Evolutionary conservation across 1,140 invertebrate genomes (phyloP), one percentile per base, ranked within the genome.

Genomic region (Drosophila sturtevanti): DNA sequence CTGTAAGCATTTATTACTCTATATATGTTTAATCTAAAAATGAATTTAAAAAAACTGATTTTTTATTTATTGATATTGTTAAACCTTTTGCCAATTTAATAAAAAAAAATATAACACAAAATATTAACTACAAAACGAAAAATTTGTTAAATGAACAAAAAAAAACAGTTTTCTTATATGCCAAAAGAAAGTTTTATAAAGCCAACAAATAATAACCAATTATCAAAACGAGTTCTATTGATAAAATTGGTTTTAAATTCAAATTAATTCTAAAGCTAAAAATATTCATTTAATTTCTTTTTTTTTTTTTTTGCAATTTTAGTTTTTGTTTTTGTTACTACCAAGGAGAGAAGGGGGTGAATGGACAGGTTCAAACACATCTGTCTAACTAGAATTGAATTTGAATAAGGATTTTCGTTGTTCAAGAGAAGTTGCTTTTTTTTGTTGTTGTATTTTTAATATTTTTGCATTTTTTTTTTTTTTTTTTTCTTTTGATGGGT

Each of bases 271-370:
- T 76, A 76, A 35, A 31, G 14, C 72, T 76, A 76, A 16, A 14
- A 11, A 21, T 48, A 51, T 68, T 75, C 72, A 63, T 63, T 68
- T 76, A 3, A 5, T 75, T 75, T 56, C 61, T 63, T 74, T 75
- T 66, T 62, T n/a, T 37, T 12, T 59, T 59, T 16, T 44, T 52
- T n/a, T n/a, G n/a, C n/a, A n/a, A n/a, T n/a, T n/a, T n/a, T 24
- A 4, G 21, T 24, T 5, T 59, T 37, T 35, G 63, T 44, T 65
- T 64, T 64, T 80, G 67, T 87, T 87, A 71, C 79, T 60, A 55
- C 79, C 82, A 82, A 31, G 22, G 27, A 31, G 5, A 21, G 34
- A 35, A 68, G 7, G 9, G 14, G 61, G 21, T 63, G 68, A 52
- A 24, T 71, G 34, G 52, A 3, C 38, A 11, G 16, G 41, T 48